Percentiles rank a stretch among this genome's conserved stretches.
Conservation (phyloP, 2,888 invertebrate genomes). For the Lepidonotus clava region DNA sequence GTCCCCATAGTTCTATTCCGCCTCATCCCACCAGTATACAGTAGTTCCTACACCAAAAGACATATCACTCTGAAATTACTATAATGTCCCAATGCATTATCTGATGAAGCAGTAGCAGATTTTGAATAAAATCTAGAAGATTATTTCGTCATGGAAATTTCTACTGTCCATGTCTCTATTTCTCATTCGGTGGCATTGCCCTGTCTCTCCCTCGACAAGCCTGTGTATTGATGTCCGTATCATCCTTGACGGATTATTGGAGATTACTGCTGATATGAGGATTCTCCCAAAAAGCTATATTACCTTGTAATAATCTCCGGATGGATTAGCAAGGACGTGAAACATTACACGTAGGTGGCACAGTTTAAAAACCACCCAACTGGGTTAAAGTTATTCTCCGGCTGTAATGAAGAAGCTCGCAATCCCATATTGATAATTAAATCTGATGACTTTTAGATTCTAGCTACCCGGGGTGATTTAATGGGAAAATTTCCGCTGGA, state of each 20-base stretch:
- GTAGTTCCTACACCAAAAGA: too few relatives aligned
- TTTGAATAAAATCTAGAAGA: too few relatives aligned
- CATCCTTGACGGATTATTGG: not conserved
- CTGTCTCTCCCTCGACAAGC: not conserved
- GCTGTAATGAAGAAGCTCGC: slow-evolving; percentile 1
- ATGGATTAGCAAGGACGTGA: not conserved
- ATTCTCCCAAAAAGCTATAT: slow-evolving; percentile 22
- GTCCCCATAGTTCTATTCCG: too few relatives aligned
- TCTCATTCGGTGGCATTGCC: not conserved
- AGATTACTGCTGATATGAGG: slow-evolving; percentile 28
- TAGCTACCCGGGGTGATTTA: too few relatives aligned
- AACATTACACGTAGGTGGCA: not conserved
- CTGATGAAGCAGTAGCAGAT: too few relatives aligned
- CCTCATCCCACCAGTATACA: too few relatives aligned
- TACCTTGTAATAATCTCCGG: slow-evolving; percentile 41
- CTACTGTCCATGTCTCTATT: not conserved
- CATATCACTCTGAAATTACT: too few relatives aligned
- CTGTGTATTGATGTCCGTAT: not conserved
- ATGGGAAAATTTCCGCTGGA: slow-evolving; percentile 1
- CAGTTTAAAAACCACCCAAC: not conserved
- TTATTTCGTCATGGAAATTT: not conserved
- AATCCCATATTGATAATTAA: slow-evolving; percentile 37
- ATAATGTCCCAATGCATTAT: too few relatives aligned
- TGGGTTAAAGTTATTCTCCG: slow-evolving; percentile 8
- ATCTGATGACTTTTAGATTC: slow-evolving; percentile 4